A percentile compares a stretch with the other conserved stretches of the same genome.
phyloP scores from a whole-genome alignment of 37 sponge, comb jelly and placozoan genomes.

The Diacarnus erythraeanus region DNA sequence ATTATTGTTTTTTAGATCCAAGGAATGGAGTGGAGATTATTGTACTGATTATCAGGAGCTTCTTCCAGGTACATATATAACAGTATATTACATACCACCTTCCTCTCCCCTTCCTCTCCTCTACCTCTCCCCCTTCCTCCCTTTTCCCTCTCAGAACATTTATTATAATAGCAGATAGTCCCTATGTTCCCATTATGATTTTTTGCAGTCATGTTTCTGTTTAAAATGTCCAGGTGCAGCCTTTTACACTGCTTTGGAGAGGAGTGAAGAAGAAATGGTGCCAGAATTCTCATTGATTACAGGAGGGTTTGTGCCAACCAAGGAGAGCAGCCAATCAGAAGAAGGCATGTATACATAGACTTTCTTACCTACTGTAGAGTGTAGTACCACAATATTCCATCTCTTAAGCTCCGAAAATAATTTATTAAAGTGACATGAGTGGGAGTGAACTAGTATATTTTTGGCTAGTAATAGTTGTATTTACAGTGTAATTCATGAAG shows the following conservation, averaged over 20 bases:
- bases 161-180: neutral
- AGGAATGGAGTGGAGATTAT: slow-evolving; percentile 69
- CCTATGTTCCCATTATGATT: neutral
- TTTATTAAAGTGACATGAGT: too few relatives aligned
- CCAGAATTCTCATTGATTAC: slow-evolving; percentile 72
- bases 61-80: slow-evolving; percentile 35
- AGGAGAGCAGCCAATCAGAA: neutral
- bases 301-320: slow-evolving; percentile 45
- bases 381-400: neutral
- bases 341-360: neutral
- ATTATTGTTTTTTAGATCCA: slow-evolving; percentile 41
- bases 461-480: neutral
- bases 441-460: too few relatives aligned
- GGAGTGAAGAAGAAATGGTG: slow-evolving; percentile 8
- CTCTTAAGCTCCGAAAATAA: neutral
- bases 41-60: slow-evolving; percentile 74
- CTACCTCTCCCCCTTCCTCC: neutral
- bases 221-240: slow-evolving; percentile 20
- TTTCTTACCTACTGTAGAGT: neutral
- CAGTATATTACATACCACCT: neutral
- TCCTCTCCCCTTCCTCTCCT: neutral
- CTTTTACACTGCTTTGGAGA: slow-evolving; percentile 11
- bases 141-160: neutral
- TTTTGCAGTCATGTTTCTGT: neutral
- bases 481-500: neutral